Percentiles rank a stretch among this genome's conserved stretches.
These are phyloP conservation scores for Tychaedon coryphoeus DNA, from an alignment of 2,113 vertebrate genomes.

Conservation along the genomic window DNA sequence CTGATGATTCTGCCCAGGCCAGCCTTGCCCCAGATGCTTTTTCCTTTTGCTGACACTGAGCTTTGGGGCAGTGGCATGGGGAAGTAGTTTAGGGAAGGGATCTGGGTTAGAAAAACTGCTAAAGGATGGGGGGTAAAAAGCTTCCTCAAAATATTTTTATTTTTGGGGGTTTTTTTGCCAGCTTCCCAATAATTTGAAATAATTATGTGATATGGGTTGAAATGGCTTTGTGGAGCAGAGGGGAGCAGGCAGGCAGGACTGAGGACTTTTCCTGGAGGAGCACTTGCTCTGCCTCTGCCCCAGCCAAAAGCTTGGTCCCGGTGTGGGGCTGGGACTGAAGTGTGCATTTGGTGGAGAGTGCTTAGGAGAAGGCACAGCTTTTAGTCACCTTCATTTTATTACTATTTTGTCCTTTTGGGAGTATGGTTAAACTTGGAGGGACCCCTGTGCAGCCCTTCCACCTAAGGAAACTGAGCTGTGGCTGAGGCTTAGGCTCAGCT, in stretches of 20 bases:
- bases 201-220: accelerated
- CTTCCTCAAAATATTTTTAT: neutral
- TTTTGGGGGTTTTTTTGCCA: neutral
- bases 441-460: neutral
- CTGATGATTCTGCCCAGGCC: neutral
- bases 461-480: neutral
- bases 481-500: neutral
- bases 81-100: conserved; percentile 25
- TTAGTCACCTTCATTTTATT: neutral
- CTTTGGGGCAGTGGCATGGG: neutral
- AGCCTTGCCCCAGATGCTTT: neutral
- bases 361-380: neutral
- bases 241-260: accelerated
- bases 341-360: neutral
- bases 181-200: neutral
- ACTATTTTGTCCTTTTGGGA: neutral
- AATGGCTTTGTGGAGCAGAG: neutral
- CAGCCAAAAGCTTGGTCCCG: neutral
- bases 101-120: neutral
- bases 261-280: neutral
- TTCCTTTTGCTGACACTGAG: neutral
- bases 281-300: accelerated
- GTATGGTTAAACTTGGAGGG: neutral
- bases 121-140: accelerated
- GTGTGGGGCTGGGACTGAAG: neutral